phyloP scores from a whole-genome alignment of 1,140 invertebrate species.

The Pseudomyrmex dendroicus region DNA sequence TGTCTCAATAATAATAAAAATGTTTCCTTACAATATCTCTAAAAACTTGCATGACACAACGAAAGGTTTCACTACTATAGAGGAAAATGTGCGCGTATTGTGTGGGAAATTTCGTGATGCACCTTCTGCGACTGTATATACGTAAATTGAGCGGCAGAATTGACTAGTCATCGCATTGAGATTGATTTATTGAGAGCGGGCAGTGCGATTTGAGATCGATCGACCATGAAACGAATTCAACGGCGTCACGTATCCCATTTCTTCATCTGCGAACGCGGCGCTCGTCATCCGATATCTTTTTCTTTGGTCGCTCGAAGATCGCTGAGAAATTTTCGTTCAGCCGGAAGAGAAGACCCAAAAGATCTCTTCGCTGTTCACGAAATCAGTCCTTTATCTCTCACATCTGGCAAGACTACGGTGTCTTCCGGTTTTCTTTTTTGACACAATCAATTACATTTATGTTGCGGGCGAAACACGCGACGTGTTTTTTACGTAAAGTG shows the following conservation, averaged over 20 bases:
- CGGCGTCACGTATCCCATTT: conserved; percentile 38
- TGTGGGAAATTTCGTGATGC: conserved; percentile 23
- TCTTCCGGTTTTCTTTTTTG: conserved; percentile 19
- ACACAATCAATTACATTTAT: conserved; percentile 2
- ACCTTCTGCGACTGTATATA: conserved; percentile 14
- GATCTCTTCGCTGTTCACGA: conserved; percentile 10
- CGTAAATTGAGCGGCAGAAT: conserved; percentile 68
- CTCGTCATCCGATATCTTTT: conserved; percentile 70
- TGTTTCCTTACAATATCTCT: too few relatives aligned
- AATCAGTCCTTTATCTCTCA: conserved; percentile 32
- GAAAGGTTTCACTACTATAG: too few relatives aligned
- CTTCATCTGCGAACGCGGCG: conserved; percentile 61
- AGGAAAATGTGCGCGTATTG: not conserved
- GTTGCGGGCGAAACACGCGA: not conserved
- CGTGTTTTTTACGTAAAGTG: too few relatives aligned
- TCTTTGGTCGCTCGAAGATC: not conserved
- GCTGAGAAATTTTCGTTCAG: conserved; percentile 44
- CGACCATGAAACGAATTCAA: conserved; percentile 64
- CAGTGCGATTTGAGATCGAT: conserved; percentile 50
- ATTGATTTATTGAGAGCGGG: conserved; percentile 58
- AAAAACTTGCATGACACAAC: too few relatives aligned
- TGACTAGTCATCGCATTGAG: conserved; percentile 59
- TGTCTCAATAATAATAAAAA: too few relatives aligned
- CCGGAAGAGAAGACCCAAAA: conserved; percentile 38
- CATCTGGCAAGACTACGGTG: not conserved